phyloP scores from a whole-genome alignment of 2,888 invertebrate genomes.

The Dichetophora obliterata region DNA sequence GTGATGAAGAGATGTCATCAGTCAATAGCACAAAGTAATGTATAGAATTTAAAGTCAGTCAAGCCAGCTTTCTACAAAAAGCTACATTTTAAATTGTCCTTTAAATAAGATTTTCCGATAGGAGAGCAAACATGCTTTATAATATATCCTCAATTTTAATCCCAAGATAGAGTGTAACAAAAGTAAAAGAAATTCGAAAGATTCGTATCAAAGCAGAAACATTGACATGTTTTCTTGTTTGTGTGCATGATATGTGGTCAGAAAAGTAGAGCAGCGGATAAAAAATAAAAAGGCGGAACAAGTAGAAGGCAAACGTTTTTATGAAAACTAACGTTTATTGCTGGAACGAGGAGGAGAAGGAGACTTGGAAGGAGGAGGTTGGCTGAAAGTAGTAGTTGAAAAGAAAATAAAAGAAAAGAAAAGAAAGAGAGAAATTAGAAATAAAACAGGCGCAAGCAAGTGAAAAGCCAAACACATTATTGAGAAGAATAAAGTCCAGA shows the following conservation, averaged over 20 bases:
- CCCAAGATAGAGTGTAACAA: neutral
- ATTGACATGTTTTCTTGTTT: constrained; percentile 18
- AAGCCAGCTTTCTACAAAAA: too few relatives aligned
- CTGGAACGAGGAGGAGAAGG: too few relatives aligned
- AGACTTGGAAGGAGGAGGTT: neutral
- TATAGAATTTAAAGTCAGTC: neutral
- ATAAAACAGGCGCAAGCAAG: neutral
- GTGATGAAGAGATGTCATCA: constrained; percentile 17
- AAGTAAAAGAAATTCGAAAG: neutral
- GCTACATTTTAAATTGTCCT: too few relatives aligned
- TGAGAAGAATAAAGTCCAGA: neutral
- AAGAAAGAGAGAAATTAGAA: neutral
- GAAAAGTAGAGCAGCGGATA: neutral
- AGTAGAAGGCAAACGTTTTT: neutral
- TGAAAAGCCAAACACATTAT: neutral
- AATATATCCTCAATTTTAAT: too few relatives aligned
- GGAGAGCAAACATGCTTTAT: too few relatives aligned
- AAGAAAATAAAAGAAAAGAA: neutral
- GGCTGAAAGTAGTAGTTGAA: neutral
- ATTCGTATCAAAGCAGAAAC: constrained; percentile 31
- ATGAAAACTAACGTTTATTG: neutral
- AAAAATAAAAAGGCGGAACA: too few relatives aligned
- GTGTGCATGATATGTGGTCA: neutral
- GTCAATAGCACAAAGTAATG: constrained; percentile 19
- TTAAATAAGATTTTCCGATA: too few relatives aligned